Base-by-base conservation (phyloP, 2,888 invertebrate species). In the Zygogramma bicolorata region DNA sequence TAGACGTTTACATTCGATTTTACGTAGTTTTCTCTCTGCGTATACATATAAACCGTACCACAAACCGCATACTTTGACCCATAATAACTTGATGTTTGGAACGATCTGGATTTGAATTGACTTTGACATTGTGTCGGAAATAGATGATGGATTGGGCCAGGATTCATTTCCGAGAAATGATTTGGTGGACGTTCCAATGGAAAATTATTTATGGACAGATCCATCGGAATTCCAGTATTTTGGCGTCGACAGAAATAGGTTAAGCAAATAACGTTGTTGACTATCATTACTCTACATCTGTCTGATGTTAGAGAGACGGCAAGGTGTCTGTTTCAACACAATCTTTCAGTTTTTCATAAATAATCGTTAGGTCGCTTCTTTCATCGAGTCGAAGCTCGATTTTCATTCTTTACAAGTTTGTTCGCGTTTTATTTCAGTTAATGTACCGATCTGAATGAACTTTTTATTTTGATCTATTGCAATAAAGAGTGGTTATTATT, bases 111-210 rank as follows among this genome's bases (percentile, higher is more conserved):
- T 38, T 40, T 25, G 13, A 38, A 61, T 25, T 61, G 61, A 61
- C 61, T 61, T 61, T 61, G 61, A 61, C 61, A 61, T 61, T 61
- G 61, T 31, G 13, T 38, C 61, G n/a, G 40, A 61, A 61, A 61
- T 61, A 61, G 61, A 61, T 20, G 53, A 53, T 53, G 10, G 22
- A 53, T 53, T 53, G 53, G n/a, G 53, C 53, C 13, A 7, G 25
- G 2, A 53, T 25, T 53, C n/a, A 53, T 53, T 25, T 25, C 27
- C 53, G 22, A 25, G 25, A 13, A n/a, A 13, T 53, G 25, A 53
- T 53, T 53, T 53, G n/a, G 53, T 53, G 13, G 53, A 53, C 22
- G 8, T n/a, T 6, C n/a, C 53, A n/a, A 10, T 22, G 46, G 46
- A 10, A 46, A 46, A 46, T 46, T 46, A 46, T 46, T 46, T 46